Evolutionary conservation across 2,888 invertebrate species (phyloP).

Genomic region (Choreutis nemorana): DNA sequence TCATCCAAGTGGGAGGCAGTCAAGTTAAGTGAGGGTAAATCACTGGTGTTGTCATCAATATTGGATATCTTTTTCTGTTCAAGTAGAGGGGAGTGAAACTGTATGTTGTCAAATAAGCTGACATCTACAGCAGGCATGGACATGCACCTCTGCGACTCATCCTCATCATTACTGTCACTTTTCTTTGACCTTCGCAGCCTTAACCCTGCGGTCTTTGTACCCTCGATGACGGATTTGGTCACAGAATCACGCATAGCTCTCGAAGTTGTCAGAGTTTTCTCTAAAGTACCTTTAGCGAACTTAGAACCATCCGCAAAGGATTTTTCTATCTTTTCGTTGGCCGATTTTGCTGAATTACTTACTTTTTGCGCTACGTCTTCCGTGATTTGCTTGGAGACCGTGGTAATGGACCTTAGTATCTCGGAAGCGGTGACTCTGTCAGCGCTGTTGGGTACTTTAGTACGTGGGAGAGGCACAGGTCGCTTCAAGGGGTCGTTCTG

Average conservation of each 20-base stretch:
- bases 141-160: slow-evolving; percentile 47
- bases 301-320: slow-evolving; percentile 42
- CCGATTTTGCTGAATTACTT: slow-evolving; percentile 39
- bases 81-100: slow-evolving; percentile 69
- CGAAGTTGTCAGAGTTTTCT: slow-evolving; percentile 53
- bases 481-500: slow-evolving; percentile 35
- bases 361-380: slow-evolving; percentile 66
- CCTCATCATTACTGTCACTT: slow-evolving; percentile 19
- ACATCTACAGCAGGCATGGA: slow-evolving; percentile 66
- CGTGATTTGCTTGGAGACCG: slow-evolving; percentile 64
- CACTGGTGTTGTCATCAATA: slow-evolving; percentile 18
- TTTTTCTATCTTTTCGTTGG: slow-evolving; percentile 45
- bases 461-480: slow-evolving; percentile 65
- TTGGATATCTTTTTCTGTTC: slow-evolving; percentile 40
- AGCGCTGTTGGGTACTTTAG: slow-evolving; percentile 27
- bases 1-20: slow-evolving; percentile 41
- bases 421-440: slow-evolving; percentile 46
- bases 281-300: slow-evolving; percentile 52
- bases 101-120: slow-evolving; percentile 70
- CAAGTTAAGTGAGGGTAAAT: slow-evolving; percentile 28
- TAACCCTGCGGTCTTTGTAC: slow-evolving; percentile 67
- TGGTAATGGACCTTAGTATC: slow-evolving; percentile 55
- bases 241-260: slow-evolving; percentile 60
- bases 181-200: slow-evolving; percentile 39
- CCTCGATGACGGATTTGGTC: slow-evolving; percentile 70